phyloP scores from a whole-genome alignment of 2,888 invertebrate genomes.

The Crepidodera aurea region DNA sequence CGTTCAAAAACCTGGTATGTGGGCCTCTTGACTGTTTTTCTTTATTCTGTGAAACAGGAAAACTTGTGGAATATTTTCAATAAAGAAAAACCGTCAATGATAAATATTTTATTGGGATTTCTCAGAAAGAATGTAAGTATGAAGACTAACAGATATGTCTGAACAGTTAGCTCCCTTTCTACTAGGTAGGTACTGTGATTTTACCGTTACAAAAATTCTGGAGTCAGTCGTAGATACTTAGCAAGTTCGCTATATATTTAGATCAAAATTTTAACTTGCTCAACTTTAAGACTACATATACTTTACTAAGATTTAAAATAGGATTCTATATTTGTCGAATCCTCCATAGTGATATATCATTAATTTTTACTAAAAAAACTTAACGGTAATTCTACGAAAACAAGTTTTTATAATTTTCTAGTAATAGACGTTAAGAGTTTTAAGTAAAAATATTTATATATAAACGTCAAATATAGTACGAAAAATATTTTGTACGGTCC shows the following conservation, averaged over 20 bases:
- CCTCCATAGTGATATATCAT: not conserved
- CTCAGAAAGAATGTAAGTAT: slow-evolving; percentile 10
- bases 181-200: slow-evolving; percentile 2
- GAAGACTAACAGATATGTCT: slow-evolving; percentile 16
- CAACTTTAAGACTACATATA: slow-evolving; percentile 6
- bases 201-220: slow-evolving; percentile 8
- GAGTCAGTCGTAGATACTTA: slow-evolving; percentile 16
- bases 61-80: not conserved
- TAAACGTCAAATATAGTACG: too few species aligned
- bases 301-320: not conserved
- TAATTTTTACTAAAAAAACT: too few species aligned
- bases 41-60: too few species aligned
- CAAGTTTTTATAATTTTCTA: too few species aligned
- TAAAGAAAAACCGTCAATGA: slow-evolving; percentile 17
- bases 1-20: too few species aligned
- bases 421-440: too few species aligned
- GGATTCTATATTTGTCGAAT: not conserved
- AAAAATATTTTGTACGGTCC: too few species aligned
- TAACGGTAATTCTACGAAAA: too few species aligned
- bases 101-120: slow-evolving; percentile 21
- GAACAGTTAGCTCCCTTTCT: slow-evolving; percentile 15
- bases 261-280: slow-evolving; percentile 1
- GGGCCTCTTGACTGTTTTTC: too few species aligned
- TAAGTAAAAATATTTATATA: too few species aligned
- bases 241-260: slow-evolving; percentile 5